phyloP scores from a whole-genome alignment of 2,113 vertebrate genomes.

The Dipodomys spectabilis region DNA sequence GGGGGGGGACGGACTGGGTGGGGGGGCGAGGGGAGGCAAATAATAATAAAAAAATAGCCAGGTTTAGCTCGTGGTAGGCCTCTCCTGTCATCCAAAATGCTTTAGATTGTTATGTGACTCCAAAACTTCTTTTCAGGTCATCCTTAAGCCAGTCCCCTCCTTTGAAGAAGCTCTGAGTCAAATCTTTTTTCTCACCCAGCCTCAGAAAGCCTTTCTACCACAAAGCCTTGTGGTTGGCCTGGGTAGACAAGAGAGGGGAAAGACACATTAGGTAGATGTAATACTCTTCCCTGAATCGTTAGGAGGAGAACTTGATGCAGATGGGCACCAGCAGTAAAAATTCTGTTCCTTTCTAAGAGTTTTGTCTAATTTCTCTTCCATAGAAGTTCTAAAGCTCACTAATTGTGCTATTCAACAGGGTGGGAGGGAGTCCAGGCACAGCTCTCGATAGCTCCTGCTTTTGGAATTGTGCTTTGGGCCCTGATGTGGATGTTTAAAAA shows the following conservation, averaged over 20 bases:
- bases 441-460: not conserved
- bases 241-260: fast-evolving
- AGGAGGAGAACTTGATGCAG: not conserved
- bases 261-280: not conserved
- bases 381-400: not conserved
- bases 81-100: not conserved
- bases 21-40: too few relatives aligned
- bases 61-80: not conserved
- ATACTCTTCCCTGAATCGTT: not conserved
- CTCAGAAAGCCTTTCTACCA: not conserved
- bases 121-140: not conserved
- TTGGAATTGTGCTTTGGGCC: not conserved
- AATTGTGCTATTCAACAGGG: not conserved
- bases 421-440: not conserved
- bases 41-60: too few relatives aligned
- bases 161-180: not conserved
- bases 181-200: not conserved
- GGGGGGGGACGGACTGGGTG: too few relatives aligned
- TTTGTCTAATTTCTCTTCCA: not conserved
- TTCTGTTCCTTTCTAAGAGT: not conserved
- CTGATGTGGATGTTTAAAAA: not conserved
- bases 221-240: not conserved
- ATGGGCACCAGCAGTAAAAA: not conserved
- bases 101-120: not conserved
- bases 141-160: not conserved